These are phyloP conservation scores for Protophormia terraenovae DNA, from an alignment of 2,888 invertebrate species.

Conservation along the genomic window DNA sequence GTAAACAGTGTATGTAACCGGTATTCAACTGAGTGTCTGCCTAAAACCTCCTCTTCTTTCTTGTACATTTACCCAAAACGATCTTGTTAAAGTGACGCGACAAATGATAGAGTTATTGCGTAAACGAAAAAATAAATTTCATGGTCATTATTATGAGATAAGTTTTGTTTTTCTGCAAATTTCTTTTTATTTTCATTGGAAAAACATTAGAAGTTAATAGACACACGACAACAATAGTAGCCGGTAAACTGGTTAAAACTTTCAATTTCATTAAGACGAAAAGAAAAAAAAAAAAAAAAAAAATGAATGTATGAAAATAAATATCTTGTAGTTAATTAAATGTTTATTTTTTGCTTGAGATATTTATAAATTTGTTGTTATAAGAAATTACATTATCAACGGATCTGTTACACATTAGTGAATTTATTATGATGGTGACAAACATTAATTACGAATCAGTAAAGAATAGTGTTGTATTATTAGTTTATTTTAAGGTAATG, in stretches of 20 bases:
- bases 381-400: slow-evolving; percentile 22
- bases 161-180: slow-evolving; percentile 16
- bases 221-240: not conserved
- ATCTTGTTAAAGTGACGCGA: slow-evolving; percentile 22
- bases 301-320: not conserved
- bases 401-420: slow-evolving; percentile 43
- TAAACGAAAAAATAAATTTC: slow-evolving; percentile 15
- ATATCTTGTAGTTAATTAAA: slow-evolving; percentile 40
- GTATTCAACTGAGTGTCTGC: not conserved
- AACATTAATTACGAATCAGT: slow-evolving; percentile 15
- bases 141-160: slow-evolving; percentile 46
- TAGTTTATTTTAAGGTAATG: not conserved
- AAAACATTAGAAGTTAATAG: slow-evolving; percentile 57
- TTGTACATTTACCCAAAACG: slow-evolving; percentile 28
- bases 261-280: slow-evolving; percentile 57
- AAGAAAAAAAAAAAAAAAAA: slow-evolving; percentile 11
- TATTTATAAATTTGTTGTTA: not conserved
- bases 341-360: too few species aligned
- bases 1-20: not conserved
- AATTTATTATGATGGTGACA: slow-evolving; percentile 27
- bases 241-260: slow-evolving; percentile 54
- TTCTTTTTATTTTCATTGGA: slow-evolving; percentile 63
- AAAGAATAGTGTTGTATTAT: slow-evolving; percentile 3
- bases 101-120: not conserved
- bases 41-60: not conserved